Percentiles rank a stretch among this genome's conserved stretches.
Conservation (phyloP, 1,140 invertebrate genomes). For the Antheraea mylitta region DNA sequence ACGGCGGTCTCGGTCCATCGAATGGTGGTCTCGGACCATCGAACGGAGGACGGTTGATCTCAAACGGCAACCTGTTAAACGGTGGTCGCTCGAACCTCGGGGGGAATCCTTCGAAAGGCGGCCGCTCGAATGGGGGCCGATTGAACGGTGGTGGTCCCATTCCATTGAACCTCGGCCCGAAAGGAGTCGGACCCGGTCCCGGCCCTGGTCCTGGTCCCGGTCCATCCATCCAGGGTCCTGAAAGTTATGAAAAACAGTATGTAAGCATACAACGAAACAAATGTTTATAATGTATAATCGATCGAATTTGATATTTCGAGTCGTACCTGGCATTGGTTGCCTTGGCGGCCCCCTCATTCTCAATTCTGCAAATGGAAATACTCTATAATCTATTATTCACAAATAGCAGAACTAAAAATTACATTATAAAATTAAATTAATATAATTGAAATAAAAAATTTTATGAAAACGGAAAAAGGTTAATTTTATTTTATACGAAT, state of each 20-base stretch:
- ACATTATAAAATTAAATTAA: too few relatives aligned
- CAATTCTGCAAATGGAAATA: slow-evolving; percentile 65
- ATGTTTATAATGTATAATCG: neutral
- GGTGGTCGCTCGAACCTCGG: slow-evolving; percentile 54
- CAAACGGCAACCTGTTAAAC: slow-evolving; percentile 40
- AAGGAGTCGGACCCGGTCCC: slow-evolving; percentile 41
- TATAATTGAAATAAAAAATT: too few relatives aligned
- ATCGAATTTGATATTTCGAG: slow-evolving; percentile 17
- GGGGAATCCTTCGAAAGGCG: slow-evolving; percentile 49
- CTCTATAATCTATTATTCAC: slow-evolving; percentile 6
- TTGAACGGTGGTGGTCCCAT: slow-evolving; percentile 52
- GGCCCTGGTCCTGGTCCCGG: slow-evolving; percentile 15
- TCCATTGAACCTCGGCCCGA: slow-evolving; percentile 58
- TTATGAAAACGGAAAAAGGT: too few relatives aligned
- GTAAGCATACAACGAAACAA: neutral
- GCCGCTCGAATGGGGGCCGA: slow-evolving; percentile 56
- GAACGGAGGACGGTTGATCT: slow-evolving; percentile 40
- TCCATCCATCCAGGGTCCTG: slow-evolving; percentile 74
- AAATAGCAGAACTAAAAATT: too few relatives aligned
- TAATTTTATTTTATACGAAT: too few relatives aligned
- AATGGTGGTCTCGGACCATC: slow-evolving; percentile 37
- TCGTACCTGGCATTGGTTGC: slow-evolving; percentile 59
- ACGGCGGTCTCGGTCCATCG: slow-evolving; percentile 42
- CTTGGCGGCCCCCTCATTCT: slow-evolving; percentile 71
- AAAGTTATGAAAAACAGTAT: slow-evolving; percentile 29